Base-by-base conservation (phyloP, 2,113 vertebrate species). In the Megaleporinus macrocephalus region DNA sequence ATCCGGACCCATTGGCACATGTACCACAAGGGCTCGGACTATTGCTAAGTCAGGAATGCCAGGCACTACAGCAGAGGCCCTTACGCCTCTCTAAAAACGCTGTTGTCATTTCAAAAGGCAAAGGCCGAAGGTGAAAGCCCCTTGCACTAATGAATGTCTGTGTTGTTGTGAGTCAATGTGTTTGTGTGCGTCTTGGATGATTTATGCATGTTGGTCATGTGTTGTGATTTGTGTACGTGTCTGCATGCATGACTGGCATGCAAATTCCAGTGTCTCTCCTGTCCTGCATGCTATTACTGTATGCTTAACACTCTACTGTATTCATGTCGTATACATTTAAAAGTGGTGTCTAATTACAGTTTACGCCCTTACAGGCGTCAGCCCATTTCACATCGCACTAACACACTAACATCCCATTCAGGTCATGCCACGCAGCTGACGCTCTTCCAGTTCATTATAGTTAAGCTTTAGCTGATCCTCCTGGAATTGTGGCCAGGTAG, bases 401-500 rank as follows among this genome's bases (percentile, higher is more conserved):
- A 66, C 27, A 51, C 13, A 0, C 24, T 71, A 55, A 53, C 59
- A 78, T 80, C 29, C 14, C 44, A 30, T 73, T 69, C 7, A 68
- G 15, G 49, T 55, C 74, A 29, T 5, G 18, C 12, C 73, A 16
- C n/a, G 29, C 33, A 75, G 53, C 22, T 78, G 73, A 72, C 44
- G 61, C 16, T 63, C 27, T 76, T 76, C 53, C 59, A 12, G 72
- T 63, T 51, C 47, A 66, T 63, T 41, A 41, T 41, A 29, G 26
- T 59, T 47, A 47, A 15, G 33, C 27, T 77, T 65, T 61, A 55
- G 27, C 41, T 81, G 68, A 71, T 27, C 36, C 74, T 79, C 59
- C 24, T 41, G 74, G 85, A 81, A 78, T 73, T 66, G 53, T 49
- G 51, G 30, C 2, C 75, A 84, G 72, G 44, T 81, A 76, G 61